Evolutionary conservation across 2,888 invertebrate species (phyloP), one percentile per base, ranked within the genome.

Genomic region (Harmothoe impar): DNA sequence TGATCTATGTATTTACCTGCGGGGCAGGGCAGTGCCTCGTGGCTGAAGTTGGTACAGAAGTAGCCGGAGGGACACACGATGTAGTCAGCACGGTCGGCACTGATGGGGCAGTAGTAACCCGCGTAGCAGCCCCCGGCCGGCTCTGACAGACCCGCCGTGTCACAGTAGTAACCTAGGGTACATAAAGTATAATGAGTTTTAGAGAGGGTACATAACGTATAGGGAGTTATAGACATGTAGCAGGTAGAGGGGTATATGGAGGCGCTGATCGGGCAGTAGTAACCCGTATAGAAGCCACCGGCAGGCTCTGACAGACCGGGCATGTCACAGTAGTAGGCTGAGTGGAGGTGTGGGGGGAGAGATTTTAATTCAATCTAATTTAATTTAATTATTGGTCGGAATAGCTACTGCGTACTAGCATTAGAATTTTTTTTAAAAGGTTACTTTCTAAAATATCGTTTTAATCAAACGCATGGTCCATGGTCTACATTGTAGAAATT

Each of bases 101-200:
- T 89, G 56, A 91, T 92, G 15, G 95, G 95, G 92, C 95, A 95
- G 92, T 95, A 95, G 91, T 95, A 95, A 10, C 95, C 94, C 12
- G 93, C 94, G 89, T 91, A 92, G 91, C 95, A 95, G 17, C 92
- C 93, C 17, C 94, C 94, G 90, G 93, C 94, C 0, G 94, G 93
- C 23, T 93, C 92, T 3, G 94, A 93, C 91, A 95, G 91, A 90
- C 94, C 94, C 10, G 91, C 78, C 15, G 93, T 93, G 7, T 93
- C 94, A 92, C 95, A 95, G 92, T 95, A 95, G 68, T 92, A 94
- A 15, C 95, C 95, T 94, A 68, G n/a, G 78, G 62, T 15, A 51
- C 5, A 62, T 0, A 81, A 23, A 10, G 54, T 15, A 52, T 52
- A 52, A 52, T 52, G n/a, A n/a, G n/a, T n/a, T n/a, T n/a, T n/a